These are phyloP conservation scores for Psix sp. DNA, from an alignment of 1,140 invertebrate genomes.

Conservation along the genomic window DNA sequence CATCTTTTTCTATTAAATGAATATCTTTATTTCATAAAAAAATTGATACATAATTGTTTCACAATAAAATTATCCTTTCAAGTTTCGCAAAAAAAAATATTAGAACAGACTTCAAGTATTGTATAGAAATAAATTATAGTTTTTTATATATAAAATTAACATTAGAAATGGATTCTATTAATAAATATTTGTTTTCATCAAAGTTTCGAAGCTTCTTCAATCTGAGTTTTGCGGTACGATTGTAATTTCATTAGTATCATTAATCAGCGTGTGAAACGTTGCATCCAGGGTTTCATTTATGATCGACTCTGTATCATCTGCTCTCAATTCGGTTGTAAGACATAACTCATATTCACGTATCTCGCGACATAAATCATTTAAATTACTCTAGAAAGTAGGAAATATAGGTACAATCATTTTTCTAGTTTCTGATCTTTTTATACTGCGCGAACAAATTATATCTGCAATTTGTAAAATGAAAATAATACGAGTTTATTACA, in stretches of 20 bases:
- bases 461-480: neutral
- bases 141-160: no score
- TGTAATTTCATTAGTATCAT: constrained; percentile 52
- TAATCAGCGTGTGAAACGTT: constrained; percentile 69
- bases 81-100: no score
- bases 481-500: constrained; percentile 18
- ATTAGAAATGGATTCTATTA: no score
- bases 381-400: constrained; percentile 62
- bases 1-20: neutral
- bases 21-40: neutral
- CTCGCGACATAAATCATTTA: constrained; percentile 68
- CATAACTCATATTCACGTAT: constrained; percentile 69
- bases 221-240: neutral
- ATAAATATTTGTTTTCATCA: no score
- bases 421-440: neutral
- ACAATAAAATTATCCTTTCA: no score
- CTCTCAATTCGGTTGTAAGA: constrained; percentile 67
- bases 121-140: no score
- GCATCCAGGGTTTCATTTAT: constrained; percentile 69
- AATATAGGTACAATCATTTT: neutral
- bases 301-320: constrained; percentile 69
- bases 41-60: no score
- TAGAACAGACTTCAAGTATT: no score
- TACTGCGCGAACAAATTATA: neutral
- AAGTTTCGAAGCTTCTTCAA: neutral